Conservation (phyloP, 2,113 vertebrate species). For the Syrrhaptes paradoxus region DNA sequence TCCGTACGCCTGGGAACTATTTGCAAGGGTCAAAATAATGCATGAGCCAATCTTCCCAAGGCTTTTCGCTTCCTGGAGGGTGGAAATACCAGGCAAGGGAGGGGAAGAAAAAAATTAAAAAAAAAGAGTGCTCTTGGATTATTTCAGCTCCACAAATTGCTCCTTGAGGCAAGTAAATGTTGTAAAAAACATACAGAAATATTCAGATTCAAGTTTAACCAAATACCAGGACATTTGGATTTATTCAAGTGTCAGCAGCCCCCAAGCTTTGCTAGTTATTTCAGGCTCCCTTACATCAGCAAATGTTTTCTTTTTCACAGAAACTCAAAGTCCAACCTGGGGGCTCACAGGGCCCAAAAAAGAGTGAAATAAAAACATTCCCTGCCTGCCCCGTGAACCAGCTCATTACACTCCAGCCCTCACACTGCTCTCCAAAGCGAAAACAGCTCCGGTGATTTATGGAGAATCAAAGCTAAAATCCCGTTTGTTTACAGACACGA, state of each 20-base stretch:
- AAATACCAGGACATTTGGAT: slow-evolving; percentile 49
- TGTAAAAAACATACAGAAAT: slow-evolving; percentile 40
- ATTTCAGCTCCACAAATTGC: slow-evolving; percentile 57
- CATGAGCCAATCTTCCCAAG: slow-evolving; percentile 7
- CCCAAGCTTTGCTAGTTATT: slow-evolving; percentile 1
- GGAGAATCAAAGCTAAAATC: background rate
- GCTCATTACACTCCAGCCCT: background rate
- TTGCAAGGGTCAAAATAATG: slow-evolving; percentile 29
- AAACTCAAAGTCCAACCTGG: background rate
- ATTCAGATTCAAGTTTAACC: slow-evolving; percentile 50
- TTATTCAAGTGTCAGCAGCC: slow-evolving; percentile 47
- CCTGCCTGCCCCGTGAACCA: background rate
- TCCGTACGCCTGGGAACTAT: background rate
- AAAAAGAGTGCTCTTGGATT: background rate
- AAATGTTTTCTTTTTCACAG: slow-evolving; percentile 1
- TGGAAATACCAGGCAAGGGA: background rate
- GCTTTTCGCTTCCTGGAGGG: slow-evolving; percentile 10
- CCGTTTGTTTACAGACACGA: background rate
- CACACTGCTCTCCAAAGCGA: background rate
- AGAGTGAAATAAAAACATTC: background rate
- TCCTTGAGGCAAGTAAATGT: slow-evolving; percentile 26
- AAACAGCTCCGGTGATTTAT: background rate
- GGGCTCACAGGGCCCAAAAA: background rate
- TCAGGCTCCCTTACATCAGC: slow-evolving; percentile 12
- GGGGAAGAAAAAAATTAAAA: too few species aligned